Evolutionary conservation across 2,888 invertebrate genomes (phyloP).

Genomic region (Agrochola macilenta): DNA sequence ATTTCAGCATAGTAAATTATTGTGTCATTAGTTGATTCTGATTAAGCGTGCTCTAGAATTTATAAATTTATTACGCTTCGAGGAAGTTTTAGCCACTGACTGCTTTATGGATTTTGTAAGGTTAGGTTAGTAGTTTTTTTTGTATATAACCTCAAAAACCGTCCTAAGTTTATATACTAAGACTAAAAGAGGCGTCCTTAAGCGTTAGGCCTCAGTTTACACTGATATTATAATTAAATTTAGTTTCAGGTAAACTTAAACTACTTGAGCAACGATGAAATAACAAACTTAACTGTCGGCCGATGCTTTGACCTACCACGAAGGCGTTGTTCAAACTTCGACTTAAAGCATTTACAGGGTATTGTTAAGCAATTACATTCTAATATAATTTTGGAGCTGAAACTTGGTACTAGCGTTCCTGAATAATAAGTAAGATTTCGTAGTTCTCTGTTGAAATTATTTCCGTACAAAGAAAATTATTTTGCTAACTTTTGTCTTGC

Average conservation of each 20-base stretch:
- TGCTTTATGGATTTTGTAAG: too few species aligned
- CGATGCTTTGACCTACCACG: conserved; percentile 46
- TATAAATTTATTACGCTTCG: not conserved
- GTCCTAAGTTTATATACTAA: not conserved
- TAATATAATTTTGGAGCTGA: conserved; percentile 37
- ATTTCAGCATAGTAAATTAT: conserved; percentile 11
- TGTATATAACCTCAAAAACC: not conserved
- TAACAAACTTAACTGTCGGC: conserved; percentile 38
- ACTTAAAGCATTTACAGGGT: conserved; percentile 36
- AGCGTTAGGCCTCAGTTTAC: conserved; percentile 6
- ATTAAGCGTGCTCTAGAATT: not conserved
- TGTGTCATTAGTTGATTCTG: conserved; percentile 10
- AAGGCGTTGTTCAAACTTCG: conserved; percentile 49
- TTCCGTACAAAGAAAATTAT: not conserved
- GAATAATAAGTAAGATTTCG: conserved; percentile 26
- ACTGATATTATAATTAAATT: conserved; percentile 17
- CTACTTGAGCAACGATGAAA: conserved; percentile 24
- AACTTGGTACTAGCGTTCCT: conserved; percentile 30
- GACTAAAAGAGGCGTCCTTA: not conserved
- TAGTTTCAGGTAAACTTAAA: conserved; percentile 30
- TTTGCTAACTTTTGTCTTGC: not conserved
- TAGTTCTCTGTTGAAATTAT: conserved; percentile 14
- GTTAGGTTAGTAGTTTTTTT: too few species aligned
- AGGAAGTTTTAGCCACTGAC: not conserved
- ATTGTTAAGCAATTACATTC: conserved; percentile 40